Evolutionary conservation across 2,888 invertebrate genomes (phyloP).

Genomic region (Rotaria socialis): DNA sequence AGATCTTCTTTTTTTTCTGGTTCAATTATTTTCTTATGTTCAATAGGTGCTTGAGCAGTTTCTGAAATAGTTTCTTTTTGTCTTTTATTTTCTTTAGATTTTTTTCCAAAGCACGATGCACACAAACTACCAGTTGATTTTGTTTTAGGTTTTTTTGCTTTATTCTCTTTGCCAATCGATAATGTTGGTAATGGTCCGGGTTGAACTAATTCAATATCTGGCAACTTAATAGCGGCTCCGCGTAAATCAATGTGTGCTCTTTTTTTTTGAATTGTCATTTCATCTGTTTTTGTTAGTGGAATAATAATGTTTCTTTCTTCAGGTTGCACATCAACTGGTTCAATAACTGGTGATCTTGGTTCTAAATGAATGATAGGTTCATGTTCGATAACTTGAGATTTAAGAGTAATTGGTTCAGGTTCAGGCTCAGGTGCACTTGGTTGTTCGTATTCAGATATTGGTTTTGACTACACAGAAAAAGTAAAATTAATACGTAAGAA

Average conservation of each 20-base stretch:
- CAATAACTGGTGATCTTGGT: neutral
- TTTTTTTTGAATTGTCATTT: neutral
- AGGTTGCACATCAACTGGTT: neutral
- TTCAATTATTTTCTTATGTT: neutral
- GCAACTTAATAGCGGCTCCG: neutral
- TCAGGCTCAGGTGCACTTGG: neutral
- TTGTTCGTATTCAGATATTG: neutral
- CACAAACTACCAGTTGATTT: constrained; percentile 9
- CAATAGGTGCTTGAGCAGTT: neutral
- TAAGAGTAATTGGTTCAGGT: neutral
- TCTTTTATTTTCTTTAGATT: neutral
- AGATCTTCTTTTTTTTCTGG: neutral
- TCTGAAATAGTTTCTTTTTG: neutral
- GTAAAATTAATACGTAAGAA: neutral
- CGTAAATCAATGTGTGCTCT: neutral
- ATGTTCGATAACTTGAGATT: neutral
- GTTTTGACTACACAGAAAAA: neutral
- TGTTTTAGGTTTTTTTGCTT: neutral
- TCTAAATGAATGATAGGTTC: neutral
- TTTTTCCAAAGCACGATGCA: constrained; percentile 9
- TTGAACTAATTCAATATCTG: neutral
- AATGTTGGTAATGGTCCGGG: neutral
- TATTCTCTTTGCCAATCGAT: neutral
- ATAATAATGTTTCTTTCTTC: neutral
- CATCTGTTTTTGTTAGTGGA: neutral